phyloP scores from a whole-genome alignment of 2,113 vertebrate species.

The Spheniscus mendiculus region DNA sequence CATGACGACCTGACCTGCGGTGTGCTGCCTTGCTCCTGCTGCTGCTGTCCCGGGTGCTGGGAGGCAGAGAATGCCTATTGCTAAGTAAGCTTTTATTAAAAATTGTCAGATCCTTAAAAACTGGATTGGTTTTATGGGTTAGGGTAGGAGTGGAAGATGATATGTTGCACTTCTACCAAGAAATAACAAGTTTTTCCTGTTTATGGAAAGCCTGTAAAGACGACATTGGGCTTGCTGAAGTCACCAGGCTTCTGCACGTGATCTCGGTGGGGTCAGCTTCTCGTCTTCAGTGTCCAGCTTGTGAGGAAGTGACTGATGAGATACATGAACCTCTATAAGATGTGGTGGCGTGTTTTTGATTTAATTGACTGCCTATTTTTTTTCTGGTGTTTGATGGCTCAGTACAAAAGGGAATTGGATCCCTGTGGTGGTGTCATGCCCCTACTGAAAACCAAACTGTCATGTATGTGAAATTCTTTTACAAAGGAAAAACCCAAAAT shows the following conservation, averaged over 20 bases:
- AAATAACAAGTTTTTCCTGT: not conserved
- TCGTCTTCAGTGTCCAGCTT: not conserved
- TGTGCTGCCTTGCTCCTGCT: not conserved
- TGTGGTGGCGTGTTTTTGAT: not conserved
- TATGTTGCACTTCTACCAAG: not conserved
- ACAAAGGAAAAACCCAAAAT: not conserved
- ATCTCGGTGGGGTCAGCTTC: not conserved
- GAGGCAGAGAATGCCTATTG: not conserved
- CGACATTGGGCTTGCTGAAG: not conserved
- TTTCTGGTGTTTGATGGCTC: not conserved
- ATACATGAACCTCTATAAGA: not conserved
- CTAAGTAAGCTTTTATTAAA: not conserved
- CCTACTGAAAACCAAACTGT: not conserved
- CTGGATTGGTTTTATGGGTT: not conserved
- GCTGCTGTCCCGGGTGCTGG: rapidly evolving
- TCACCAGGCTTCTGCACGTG: not conserved
- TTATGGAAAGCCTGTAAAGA: not conserved
- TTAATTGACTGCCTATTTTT: not conserved
- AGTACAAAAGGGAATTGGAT: not conserved
- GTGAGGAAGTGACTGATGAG: not conserved
- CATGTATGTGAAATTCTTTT: not conserved
- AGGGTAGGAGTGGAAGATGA: not conserved
- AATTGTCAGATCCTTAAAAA: not conserved
- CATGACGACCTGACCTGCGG: rapidly evolving
- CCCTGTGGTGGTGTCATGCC: not conserved